Conservation (phyloP, 2,888 invertebrate genomes). For the Erebia aethiops region DNA sequence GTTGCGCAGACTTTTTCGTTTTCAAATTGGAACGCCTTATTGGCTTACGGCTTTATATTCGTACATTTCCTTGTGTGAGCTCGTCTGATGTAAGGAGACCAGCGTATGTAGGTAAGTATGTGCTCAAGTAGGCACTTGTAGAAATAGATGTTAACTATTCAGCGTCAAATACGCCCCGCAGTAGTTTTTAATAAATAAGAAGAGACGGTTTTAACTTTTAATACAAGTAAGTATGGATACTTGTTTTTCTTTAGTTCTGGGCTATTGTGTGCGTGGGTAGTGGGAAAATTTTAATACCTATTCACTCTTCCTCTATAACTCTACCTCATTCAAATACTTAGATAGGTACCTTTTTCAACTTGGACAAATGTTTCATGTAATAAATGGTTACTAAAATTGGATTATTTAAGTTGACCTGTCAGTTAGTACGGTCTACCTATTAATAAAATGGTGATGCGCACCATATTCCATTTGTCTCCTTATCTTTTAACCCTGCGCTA, state of each 20-base stretch:
- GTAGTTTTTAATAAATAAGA: conserved; percentile 12
- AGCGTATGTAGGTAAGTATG: conserved; percentile 40
- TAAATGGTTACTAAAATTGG: background rate
- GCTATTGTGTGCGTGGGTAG: conserved; percentile 7
- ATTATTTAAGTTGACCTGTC: background rate
- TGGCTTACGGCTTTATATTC: conserved; percentile 26
- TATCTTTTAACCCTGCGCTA: background rate
- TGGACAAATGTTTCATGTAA: background rate
- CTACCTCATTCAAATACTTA: background rate
- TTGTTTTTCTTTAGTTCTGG: background rate
- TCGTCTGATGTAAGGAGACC: conserved; percentile 30
- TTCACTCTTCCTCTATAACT: background rate
- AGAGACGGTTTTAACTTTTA: background rate
- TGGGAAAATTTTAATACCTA: background rate
- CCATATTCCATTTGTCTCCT: background rate
- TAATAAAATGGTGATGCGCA: background rate
- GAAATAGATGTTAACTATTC: conserved; percentile 29
- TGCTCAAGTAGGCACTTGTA: conserved; percentile 36
- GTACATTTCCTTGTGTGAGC: conserved; percentile 35
- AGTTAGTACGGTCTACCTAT: background rate
- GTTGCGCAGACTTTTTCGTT: conserved; percentile 11
- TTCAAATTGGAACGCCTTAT: conserved; percentile 16
- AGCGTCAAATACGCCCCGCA: conserved; percentile 1
- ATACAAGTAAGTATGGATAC: too few relatives aligned
- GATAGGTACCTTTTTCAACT: background rate